Base-by-base conservation (phyloP, 2,888 invertebrate species). In the Ashinkailepas kermadecensis region DNA sequence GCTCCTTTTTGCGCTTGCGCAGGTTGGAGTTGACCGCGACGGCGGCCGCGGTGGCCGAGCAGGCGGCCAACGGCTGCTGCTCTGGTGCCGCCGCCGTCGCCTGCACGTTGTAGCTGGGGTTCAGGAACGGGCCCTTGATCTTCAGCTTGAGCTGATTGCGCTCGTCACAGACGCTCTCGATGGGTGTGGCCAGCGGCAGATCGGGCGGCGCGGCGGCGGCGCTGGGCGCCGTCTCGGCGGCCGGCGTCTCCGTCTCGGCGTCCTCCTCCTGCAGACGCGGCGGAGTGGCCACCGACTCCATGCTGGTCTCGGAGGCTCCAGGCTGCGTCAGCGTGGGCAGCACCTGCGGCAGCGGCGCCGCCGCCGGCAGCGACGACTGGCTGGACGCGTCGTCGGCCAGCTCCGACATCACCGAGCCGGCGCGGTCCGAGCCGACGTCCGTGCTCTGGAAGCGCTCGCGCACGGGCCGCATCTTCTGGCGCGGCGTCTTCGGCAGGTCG, bases 1-100 rank as follows among this genome's bases (percentile, higher is more conserved):
- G 87, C 86, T 96, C 95, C 86, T 96, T 96, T 88, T 96, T 96
- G 8, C 95, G 90, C 95, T 95, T 96, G 56, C 95, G 89, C 64
- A 83, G 78, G 56, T 83, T 81, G 2, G 83, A 83, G 25, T 83
- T 82, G 25, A 83, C 82, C 15, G 83, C 82, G 70, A 82, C 82
- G 1, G 83, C 80, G 25, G 84, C 82, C 13, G 82, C 80, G 0
- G 83, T 82, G 25, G 84, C 82, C 13, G 82, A 79, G 0, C 82
- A 82, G n/a, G 83, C 82, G 56, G 82, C 82, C 15, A 83, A 82
- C 78, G 83, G 81, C 59, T 81, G 81, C n/a, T 67, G 64, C 56
- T 83, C 83, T 11, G 80, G 81, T 8, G 83, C 81, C 18, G 82
- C 83, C 65, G 81, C 83, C 18, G 91, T 90, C 4, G 92, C 90